Base-by-base conservation (phyloP, 2,888 invertebrate species). In the Napeogenes inachia region DNA sequence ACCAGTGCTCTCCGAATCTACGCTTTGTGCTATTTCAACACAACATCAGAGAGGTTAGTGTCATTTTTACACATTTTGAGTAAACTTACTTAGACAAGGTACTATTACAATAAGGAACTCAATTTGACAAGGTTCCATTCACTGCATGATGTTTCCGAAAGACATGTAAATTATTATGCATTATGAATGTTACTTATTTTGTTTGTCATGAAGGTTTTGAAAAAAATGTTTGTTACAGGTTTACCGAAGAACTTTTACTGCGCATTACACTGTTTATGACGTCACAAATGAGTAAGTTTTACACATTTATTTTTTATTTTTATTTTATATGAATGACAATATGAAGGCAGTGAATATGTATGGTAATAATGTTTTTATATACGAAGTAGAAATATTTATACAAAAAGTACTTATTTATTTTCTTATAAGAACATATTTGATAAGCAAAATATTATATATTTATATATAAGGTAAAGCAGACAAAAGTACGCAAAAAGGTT, bases 201-300 rank as follows among this genome's bases (percentile, higher is more conserved):
- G 4, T 35, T 38, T 47, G n/a, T 1, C n/a, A 47, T 21, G 13
- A 47, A 47, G 21, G n/a, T 47, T 47, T 12, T 30, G 70, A 75
- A 70, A 68, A 55, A 73, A 72, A 59, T 73, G 76, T 73, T 77
- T 71, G 72, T 93, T 92, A 54, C 92, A 96, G 96, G 95, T 96
- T 84, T 96, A 95, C 89, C 93, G 94, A 85, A 93, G 95, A 91
- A 95, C 96, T 71, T 95, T 94, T 91, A 95, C 95, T 77, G 96
- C 97, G 75, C 95, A 95, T 87, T 97, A 96, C 91, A 96, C 96
- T 75, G 95, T 97, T 85, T 97, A 96, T 91, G 96, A 97, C 92
- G 96, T 97, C 87, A 94, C 94, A 81, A 97, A 96, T 89, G 96
- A 96, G 95, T 96, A 84, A 94, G 95, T 94, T 13, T 62, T 62